A percentile compares a stretch with the other conserved stretches of the same genome.
These are phyloP conservation scores for Thecocarcelia acutangulata DNA, from an alignment of 2,888 invertebrate genomes.

Conservation along the genomic window DNA sequence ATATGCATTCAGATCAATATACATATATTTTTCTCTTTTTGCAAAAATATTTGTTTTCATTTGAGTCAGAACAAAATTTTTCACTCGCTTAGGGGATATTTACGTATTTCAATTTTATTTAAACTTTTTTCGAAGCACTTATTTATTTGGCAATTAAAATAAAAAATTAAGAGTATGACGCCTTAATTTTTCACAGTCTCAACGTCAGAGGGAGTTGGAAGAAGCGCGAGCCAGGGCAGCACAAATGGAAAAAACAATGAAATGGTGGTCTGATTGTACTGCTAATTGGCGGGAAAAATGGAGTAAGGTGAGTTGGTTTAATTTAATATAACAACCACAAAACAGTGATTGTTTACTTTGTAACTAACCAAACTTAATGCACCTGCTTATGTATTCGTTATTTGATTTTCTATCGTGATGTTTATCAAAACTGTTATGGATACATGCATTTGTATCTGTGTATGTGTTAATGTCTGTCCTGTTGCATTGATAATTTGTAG, in stretches of 20 bases:
- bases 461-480: too few species aligned
- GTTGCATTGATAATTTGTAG: conserved; percentile 75
- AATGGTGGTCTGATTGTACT: conserved; percentile 99
- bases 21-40: too few species aligned
- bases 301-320: conserved; percentile 86
- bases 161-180: too few species aligned
- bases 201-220: conserved; percentile 89
- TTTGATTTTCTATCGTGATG: background rate
- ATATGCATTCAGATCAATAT: too few species aligned
- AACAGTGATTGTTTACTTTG: conserved; percentile 49
- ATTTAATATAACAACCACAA: background rate
- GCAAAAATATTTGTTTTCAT: too few species aligned
- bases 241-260: conserved; percentile 99
- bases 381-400: conserved; percentile 3
- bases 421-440: background rate
- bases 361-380: conserved; percentile 43
- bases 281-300: conserved; percentile 98
- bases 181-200: conserved; percentile 75
- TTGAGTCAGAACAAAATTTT: too few species aligned
- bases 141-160: too few species aligned
- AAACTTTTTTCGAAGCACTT: too few species aligned
- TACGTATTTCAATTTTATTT: too few species aligned
- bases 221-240: conserved; percentile 96
- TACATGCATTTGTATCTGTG: conserved; percentile 2
- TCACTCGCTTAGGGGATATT: too few species aligned